Percentiles rank a stretch among this genome's conserved stretches.
Conservation (phyloP, 2,888 invertebrate species). For the Lomographa bimaculata region DNA sequence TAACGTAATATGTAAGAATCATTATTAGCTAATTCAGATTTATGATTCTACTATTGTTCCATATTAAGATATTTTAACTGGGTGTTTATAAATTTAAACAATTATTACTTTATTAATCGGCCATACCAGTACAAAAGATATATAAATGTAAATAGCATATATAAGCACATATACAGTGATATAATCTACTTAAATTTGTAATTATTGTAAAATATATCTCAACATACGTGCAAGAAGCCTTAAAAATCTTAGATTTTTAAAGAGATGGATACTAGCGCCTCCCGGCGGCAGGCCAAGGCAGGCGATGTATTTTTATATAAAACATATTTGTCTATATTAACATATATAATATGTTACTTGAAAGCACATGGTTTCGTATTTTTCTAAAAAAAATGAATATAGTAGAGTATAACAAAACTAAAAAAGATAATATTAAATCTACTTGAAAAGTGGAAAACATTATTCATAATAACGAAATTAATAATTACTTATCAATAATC, state of each 20-base stretch:
- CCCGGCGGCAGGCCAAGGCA: conserved; percentile 63
- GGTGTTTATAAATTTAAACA: conserved; percentile 57
- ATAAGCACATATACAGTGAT: conserved; percentile 67
- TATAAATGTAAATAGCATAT: conserved; percentile 70
- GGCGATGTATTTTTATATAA: conserved; percentile 82
- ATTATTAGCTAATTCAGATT: conserved; percentile 25
- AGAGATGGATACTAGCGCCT: conserved; percentile 78
- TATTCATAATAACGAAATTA: conserved; percentile 57
- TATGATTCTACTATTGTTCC: conserved; percentile 58
- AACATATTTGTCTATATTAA: conserved; percentile 82
- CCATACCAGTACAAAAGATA: conserved; percentile 77
- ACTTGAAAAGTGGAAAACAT: conserved; percentile 68
- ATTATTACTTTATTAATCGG: conserved; percentile 59
- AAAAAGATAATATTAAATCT: conserved; percentile 59
- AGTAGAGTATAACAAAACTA: conserved; percentile 71
- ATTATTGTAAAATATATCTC: conserved; percentile 74
- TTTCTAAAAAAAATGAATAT: conserved; percentile 77
- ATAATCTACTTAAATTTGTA: conserved; percentile 72
- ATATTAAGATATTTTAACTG: conserved; percentile 60
- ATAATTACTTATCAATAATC: conserved; percentile 25
- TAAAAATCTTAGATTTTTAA: conserved; percentile 83
- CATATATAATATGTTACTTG: conserved; percentile 82
- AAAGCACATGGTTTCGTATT: conserved; percentile 83
- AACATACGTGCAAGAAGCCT: conserved; percentile 79
- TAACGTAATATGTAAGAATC: conserved; percentile 24